A percentile compares a stretch with the other conserved stretches of the same genome.
Conservation (phyloP, 2,888 invertebrate species). For the Sinelater perroti region DNA sequence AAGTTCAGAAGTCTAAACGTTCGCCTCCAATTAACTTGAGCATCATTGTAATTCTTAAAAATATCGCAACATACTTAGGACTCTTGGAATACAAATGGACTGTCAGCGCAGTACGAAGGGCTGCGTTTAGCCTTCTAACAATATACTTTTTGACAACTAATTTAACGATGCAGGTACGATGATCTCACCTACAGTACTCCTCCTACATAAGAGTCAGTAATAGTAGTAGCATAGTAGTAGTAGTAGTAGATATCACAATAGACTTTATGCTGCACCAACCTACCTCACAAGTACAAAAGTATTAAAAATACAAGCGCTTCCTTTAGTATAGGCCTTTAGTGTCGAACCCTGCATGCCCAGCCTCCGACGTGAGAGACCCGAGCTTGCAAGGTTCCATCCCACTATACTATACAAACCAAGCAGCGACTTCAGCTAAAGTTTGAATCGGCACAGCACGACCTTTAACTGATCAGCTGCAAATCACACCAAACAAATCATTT, state of each 20-base stretch:
- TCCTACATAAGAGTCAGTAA: constrained; percentile 14
- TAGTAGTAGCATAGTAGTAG: constrained; percentile 7
- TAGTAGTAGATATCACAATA: constrained; percentile 38
- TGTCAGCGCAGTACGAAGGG: constrained; percentile 33
- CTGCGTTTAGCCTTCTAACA: constrained; percentile 27
- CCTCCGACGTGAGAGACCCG: background rate
- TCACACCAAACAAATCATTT: constrained; percentile 29
- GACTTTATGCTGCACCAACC: constrained; percentile 38
- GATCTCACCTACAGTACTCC: constrained; percentile 38
- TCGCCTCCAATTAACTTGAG: constrained; percentile 49
- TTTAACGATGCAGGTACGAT: constrained; percentile 39
- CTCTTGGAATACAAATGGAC: constrained; percentile 52
- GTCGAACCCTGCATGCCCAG: constrained; percentile 8
- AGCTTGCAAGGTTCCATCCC: constrained; percentile 6
- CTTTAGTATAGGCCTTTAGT: constrained; percentile 53
- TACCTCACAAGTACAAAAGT: constrained; percentile 58
- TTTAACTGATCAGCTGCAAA: constrained; percentile 14
- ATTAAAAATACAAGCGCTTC: constrained; percentile 58
- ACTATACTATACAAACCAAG: constrained; percentile 33
- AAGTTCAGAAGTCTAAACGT: constrained; percentile 4
- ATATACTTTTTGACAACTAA: constrained; percentile 37
- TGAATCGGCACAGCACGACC: constrained; percentile 22
- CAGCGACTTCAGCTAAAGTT: constrained; percentile 33
- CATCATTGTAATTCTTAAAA: constrained; percentile 60
- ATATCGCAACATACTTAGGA: constrained; percentile 58